Evolutionary conservation across 2,888 invertebrate species (phyloP).

Genomic region (Pomacea canaliculata): DNA sequence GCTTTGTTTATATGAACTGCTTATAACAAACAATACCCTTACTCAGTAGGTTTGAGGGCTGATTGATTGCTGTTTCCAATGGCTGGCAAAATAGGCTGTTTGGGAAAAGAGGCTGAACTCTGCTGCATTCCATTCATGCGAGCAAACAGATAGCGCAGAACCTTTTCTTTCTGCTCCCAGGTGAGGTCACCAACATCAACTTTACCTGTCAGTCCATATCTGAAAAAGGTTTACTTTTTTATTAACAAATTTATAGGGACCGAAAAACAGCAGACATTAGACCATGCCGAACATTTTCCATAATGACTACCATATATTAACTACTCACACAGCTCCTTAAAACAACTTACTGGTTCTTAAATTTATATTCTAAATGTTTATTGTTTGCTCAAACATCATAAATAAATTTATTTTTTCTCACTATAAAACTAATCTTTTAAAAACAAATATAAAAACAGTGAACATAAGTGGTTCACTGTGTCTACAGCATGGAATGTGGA

Average conservation of each 20-base stretch:
- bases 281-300: not conserved
- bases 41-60: not conserved
- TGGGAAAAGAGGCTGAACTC: not conserved
- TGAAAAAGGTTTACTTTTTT: not conserved
- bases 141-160: slow-evolving; percentile 68
- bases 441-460: too few species aligned
- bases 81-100: not conserved
- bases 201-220: slow-evolving; percentile 51
- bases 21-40: not conserved
- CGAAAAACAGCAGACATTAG: too few species aligned
- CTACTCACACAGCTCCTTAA: not conserved
- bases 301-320: not conserved
- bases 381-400: too few species aligned
- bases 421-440: too few species aligned
- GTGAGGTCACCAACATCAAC: slow-evolving; percentile 68
- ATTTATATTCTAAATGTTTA: too few species aligned
- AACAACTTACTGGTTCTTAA: too few species aligned
- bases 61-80: not conserved
- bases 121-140: slow-evolving; percentile 61
- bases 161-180: slow-evolving; percentile 70
- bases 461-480: too few species aligned
- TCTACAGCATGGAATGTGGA: too few species aligned
- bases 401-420: too few species aligned
- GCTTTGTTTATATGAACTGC: too few species aligned
- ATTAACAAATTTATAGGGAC: not conserved